Percentiles rank a stretch among this genome's conserved stretches.
These are phyloP conservation scores for Agrotis segetum DNA, from an alignment of 2,888 invertebrate species.

Conservation along the genomic window DNA sequence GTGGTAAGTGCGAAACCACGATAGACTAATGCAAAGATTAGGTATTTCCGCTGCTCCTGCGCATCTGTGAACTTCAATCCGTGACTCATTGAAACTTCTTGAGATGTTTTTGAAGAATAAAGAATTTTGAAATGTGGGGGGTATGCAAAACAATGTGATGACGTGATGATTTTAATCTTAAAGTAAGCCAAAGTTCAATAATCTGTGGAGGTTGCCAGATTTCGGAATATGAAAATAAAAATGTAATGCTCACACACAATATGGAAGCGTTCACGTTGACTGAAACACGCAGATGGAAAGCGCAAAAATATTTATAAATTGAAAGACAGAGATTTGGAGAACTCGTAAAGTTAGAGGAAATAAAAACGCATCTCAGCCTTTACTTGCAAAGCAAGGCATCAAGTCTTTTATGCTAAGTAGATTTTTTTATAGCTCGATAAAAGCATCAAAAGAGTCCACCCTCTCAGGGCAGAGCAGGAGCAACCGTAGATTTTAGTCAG, in stretches of 20 bases:
- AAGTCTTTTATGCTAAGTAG: too few species aligned
- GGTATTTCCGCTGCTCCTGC: conserved; percentile 88
- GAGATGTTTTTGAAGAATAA: conserved; percentile 36
- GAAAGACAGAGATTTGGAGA: neutral
- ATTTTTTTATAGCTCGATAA: too few species aligned
- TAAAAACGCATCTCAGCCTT: too few species aligned
- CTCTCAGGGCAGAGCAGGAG: too few species aligned
- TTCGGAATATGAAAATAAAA: neutral
- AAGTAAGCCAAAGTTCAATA: conserved; percentile 22
- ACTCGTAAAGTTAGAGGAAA: neutral
- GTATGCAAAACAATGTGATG: conserved; percentile 44
- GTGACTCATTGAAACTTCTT: conserved; percentile 69
- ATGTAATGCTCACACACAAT: neutral
- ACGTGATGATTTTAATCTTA: conserved; percentile 4
- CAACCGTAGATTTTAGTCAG: too few species aligned
- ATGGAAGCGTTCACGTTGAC: neutral
- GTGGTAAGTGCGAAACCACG: conserved; percentile 78
- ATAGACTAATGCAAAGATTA: conserved; percentile 89
- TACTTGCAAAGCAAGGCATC: too few species aligned
- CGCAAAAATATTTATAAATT: neutral
- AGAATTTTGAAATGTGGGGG: conserved; percentile 49
- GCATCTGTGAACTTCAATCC: conserved; percentile 76
- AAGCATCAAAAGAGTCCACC: too few species aligned
- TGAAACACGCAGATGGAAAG: neutral
- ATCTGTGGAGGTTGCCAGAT: conserved; percentile 10